phyloP scores from a whole-genome alignment of 2,888 invertebrate genomes.

The Hypercompe scribonia region DNA sequence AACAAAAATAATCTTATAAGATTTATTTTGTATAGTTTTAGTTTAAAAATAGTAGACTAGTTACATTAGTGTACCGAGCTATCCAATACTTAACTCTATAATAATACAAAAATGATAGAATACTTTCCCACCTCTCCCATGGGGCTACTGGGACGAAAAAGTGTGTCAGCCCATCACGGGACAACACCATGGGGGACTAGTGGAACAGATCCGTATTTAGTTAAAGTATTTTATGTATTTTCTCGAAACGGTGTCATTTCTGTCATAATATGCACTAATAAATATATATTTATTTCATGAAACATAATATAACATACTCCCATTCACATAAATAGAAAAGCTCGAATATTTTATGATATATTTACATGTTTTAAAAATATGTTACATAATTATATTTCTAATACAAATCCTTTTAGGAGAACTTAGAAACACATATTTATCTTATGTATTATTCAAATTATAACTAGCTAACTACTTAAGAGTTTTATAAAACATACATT shows the following conservation, averaged over 20 bases:
- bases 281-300: background rate
- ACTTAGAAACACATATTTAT: conserved; percentile 29
- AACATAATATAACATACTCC: background rate
- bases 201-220: no score
- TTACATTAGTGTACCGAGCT: conserved; percentile 21
- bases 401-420: background rate
- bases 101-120: conserved; percentile 21
- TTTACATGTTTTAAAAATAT: conserved; percentile 34
- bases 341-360: conserved; percentile 42
- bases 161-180: no score
- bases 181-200: no score
- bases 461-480: conserved; percentile 19
- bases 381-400: background rate
- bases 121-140: background rate
- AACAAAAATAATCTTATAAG: conserved; percentile 17
- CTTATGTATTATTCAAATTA: conserved; percentile 8
- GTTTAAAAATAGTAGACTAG: conserved; percentile 22
- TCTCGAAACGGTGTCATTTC: background rate
- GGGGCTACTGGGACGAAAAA: no score
- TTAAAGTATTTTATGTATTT: background rate
- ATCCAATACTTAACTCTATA: conserved; percentile 12
- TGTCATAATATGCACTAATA: background rate
- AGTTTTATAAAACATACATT: conserved; percentile 36
- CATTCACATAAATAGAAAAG: conserved; percentile 39
- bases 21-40: conserved; percentile 46